Conservation (phyloP, 2,888 invertebrate genomes). For the Sycophila texana region DNA sequence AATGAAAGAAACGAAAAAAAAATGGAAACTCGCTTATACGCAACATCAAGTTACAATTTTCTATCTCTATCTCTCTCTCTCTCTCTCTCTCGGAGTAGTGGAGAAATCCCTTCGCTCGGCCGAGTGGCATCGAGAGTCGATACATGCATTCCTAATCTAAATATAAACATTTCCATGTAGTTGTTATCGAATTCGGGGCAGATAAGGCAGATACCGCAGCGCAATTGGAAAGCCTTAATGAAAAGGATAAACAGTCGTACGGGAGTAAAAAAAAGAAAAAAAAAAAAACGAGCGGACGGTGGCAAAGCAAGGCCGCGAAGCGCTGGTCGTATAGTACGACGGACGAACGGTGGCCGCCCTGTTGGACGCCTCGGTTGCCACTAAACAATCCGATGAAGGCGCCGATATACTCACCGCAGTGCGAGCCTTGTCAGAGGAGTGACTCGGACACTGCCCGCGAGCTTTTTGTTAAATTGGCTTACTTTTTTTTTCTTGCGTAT, state of each 20-base stretch:
- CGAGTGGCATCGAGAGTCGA: no score
- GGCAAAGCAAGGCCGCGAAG: not conserved
- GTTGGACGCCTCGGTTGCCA: conserved; percentile 70
- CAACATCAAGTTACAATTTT: no score
- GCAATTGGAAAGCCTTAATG: conserved; percentile 15
- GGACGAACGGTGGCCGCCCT: conserved; percentile 70
- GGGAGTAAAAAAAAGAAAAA: not conserved
- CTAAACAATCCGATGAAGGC: conserved; percentile 72
- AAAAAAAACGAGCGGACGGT: not conserved
- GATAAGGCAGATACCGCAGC: conserved; percentile 19
- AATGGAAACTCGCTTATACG: no score
- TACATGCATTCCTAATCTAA: no score
- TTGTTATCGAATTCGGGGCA: not conserved
- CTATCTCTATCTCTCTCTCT: no score
- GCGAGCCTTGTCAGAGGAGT: not conserved
- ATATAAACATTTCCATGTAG: conserved; percentile 6
- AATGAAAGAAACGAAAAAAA: no score
- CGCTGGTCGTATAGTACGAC: conserved; percentile 69
- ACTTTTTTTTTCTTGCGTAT: no score
- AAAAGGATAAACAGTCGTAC: conserved; percentile 14
- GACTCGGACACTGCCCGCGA: no score
- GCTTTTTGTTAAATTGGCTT: no score
- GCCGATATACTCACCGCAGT: conserved; percentile 68
- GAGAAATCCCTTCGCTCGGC: no score
- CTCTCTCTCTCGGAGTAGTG: no score